Conservation (phyloP, 2,888 invertebrate genomes). For the Drosophila bunnanda region DNA sequence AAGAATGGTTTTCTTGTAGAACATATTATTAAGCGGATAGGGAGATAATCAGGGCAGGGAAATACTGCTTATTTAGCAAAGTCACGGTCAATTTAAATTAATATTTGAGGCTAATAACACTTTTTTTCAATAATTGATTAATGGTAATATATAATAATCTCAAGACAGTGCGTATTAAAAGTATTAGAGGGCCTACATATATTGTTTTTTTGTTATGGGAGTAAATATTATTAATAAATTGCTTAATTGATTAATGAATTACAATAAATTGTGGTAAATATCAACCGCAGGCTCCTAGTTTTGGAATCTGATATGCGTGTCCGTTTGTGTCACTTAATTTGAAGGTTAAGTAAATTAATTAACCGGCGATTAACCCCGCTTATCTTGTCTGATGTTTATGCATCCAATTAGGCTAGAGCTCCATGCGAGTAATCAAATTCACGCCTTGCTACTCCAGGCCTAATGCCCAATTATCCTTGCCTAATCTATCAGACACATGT, state of each 20-base stretch:
- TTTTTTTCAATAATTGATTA: background rate
- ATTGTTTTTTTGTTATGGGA: background rate
- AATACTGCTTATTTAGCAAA: background rate
- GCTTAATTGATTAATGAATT: background rate
- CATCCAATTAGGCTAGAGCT: conserved; percentile 21
- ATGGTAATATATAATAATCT: background rate
- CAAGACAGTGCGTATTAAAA: background rate
- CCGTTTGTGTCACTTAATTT: conserved; percentile 2
- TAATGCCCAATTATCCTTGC: conserved; percentile 34
- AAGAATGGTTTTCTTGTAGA: too few relatives aligned
- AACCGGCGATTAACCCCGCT: conserved; percentile 15
- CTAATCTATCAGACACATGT: conserved; percentile 38
- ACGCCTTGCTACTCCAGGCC: conserved; percentile 38
- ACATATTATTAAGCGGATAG: too few relatives aligned
- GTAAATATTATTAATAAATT: background rate
- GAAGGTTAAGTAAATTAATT: conserved; percentile 30
- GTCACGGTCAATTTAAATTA: background rate
- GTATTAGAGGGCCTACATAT: background rate
- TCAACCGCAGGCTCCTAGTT: background rate
- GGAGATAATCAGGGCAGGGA: too few relatives aligned
- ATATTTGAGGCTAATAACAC: background rate
- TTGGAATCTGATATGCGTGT: background rate
- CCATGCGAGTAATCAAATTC: conserved; percentile 27
- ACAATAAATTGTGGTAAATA: background rate
- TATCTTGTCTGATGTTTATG: conserved; percentile 12